Evolutionary conservation across 1,140 invertebrate genomes (phyloP).

Genomic region (Cydia strobilella): DNA sequence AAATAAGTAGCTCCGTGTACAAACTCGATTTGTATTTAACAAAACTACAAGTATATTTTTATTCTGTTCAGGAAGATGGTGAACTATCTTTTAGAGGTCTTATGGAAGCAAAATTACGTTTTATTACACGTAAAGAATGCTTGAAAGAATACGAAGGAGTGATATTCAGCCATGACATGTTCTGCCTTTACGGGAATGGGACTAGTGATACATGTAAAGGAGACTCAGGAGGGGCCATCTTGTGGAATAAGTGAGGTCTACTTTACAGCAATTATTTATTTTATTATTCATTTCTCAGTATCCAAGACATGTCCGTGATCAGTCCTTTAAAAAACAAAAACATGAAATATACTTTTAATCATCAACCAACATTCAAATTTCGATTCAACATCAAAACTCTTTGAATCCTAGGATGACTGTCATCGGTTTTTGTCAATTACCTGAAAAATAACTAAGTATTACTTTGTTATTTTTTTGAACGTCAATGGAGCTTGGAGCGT

Average conservation of each 20-base stretch:
- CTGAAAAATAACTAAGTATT: too few relatives aligned
- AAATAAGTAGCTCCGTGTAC: too few relatives aligned
- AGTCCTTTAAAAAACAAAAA: too few relatives aligned
- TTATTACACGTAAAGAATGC: conserved; percentile 40
- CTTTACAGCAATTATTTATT: neutral
- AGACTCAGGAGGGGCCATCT: conserved; percentile 57
- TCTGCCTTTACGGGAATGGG: conserved; percentile 54
- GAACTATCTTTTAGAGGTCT: conserved; percentile 37
- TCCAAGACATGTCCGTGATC: too few relatives aligned
- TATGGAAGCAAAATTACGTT: conserved; percentile 43
- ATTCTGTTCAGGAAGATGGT: conserved; percentile 48
- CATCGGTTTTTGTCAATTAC: too few relatives aligned
- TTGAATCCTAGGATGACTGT: too few relatives aligned
- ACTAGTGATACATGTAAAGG: conserved; percentile 55
- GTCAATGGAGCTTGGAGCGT: too few relatives aligned
- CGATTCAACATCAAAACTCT: too few relatives aligned
- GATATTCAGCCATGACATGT: conserved; percentile 52
- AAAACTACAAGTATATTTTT: neutral
- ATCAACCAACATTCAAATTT: too few relatives aligned
- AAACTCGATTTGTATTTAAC: conserved; percentile 18
- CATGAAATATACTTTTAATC: too few relatives aligned
- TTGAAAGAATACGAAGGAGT: conserved; percentile 40
- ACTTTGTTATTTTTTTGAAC: too few relatives aligned
- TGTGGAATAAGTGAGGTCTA: conserved; percentile 40
- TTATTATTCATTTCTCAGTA: too few relatives aligned